These are phyloP conservation scores for Stegostoma tigrinum DNA, from an alignment of 2,113 vertebrate genomes.

Conservation along the genomic window DNA sequence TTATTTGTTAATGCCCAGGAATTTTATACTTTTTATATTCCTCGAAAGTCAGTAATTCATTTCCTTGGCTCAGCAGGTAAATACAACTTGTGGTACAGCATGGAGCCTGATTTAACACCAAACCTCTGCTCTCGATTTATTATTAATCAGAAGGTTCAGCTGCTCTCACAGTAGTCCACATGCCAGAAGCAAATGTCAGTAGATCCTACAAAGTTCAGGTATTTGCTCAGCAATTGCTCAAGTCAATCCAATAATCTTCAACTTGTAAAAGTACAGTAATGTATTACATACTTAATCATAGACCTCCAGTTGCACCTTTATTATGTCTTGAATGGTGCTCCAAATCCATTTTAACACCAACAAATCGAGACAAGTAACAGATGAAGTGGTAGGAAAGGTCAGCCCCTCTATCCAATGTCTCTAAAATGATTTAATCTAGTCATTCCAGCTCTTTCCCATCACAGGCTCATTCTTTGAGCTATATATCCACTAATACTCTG, in stretches of 20 bases:
- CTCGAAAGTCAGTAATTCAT: background rate
- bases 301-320: background rate
- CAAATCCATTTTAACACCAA: background rate
- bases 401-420: background rate
- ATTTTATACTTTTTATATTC: background rate
- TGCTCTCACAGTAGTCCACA: background rate
- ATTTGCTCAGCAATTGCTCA: background rate
- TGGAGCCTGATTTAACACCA: background rate
- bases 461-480: background rate
- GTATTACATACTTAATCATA: background rate
- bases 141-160: background rate
- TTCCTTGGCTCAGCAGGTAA: background rate
- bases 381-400: background rate
- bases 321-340: background rate
- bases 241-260: background rate
- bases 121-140: background rate
- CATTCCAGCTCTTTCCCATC: background rate
- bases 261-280: background rate
- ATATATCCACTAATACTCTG: background rate
- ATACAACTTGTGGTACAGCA: background rate
- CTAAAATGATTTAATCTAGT: conserved; percentile 2
- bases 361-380: background rate
- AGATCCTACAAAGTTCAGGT: background rate
- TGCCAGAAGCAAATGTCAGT: background rate
- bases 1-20: background rate